Base-by-base conservation (phyloP, 2,797 vertebrate species). In the Ceryle rudis region DNA sequence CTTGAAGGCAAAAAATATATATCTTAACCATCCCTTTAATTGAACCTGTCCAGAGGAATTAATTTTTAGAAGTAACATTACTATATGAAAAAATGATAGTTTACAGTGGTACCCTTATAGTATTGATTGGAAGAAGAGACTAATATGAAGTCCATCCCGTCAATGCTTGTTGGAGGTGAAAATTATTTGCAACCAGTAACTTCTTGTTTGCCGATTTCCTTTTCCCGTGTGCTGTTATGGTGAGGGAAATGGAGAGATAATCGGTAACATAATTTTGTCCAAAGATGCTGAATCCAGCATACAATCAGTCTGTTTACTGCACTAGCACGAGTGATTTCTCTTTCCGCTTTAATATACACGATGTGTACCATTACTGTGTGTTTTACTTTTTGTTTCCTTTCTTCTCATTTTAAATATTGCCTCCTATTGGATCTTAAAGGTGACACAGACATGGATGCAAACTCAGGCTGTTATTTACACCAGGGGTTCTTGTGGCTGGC, bases 401-500 rank as follows among this genome's bases (percentile, higher is more conserved):
- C 26, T 64, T 79, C 47, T 70, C 9, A 2, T 64, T 80, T 92
- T 71, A 87, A 83, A 8, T 81, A 39, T 49, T 49, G 5, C 20
- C 31, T 87, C n/a, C 20, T 62, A 2, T 37, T 42, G 46, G 44
- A n/a, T 55, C 78, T 52, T 16, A 67, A 73, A 88, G 72, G 51
- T 3, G 1, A 22, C 47, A 28, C 1, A 79, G 86, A 67, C 72
- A 79, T 3, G 3, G 25, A 25, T 69, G 65, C 82, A 61, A 69
- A 6, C 41, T 73, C 14, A 15, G 67, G 29, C 61, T 86, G 37
- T 77, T 89, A 42, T 55, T 93, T 92, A 57, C 49, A 67, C 35
- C 39, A 54, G 10, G 42, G 23, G 74, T 69, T 91, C 81, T 87
- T 67, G 39, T 65, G 72, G 74, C 86, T 95, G 55, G 33, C 90